phyloP scores from a whole-genome alignment of 2,888 invertebrate species.

The Eretmocerus hayati region DNA sequence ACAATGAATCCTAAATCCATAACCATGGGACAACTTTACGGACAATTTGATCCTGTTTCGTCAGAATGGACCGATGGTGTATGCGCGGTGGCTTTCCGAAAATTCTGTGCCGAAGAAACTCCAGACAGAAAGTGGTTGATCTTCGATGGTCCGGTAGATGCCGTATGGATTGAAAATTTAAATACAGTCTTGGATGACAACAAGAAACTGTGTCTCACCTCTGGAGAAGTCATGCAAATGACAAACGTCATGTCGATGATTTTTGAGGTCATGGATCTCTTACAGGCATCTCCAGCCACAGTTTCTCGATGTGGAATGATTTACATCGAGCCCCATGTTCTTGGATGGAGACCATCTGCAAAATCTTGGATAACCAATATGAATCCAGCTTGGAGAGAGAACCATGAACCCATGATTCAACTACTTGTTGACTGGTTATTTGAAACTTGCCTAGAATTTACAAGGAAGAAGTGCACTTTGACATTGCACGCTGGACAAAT shows the following conservation, averaged over 20 bases:
- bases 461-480: conserved; percentile 62
- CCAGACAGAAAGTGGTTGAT: conserved; percentile 84
- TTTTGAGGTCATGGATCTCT: conserved; percentile 80
- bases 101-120: conserved; percentile 66
- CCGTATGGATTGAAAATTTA: conserved; percentile 87
- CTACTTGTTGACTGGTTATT: conserved; percentile 70
- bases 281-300: conserved; percentile 80
- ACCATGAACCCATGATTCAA: conserved; percentile 55
- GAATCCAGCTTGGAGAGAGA: conserved; percentile 59
- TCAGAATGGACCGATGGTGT: conserved; percentile 90
- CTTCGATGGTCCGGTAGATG: conserved; percentile 86
- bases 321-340: conserved; percentile 75
- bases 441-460: conserved; percentile 66
- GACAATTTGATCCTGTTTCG: conserved; percentile 83
- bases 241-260: conserved; percentile 75
- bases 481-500: conserved; percentile 64
- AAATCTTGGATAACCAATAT: conserved; percentile 70
- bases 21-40: conserved; percentile 87
- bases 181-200: conserved; percentile 84
- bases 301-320: conserved; percentile 88
- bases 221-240: conserved; percentile 83
- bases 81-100: conserved; percentile 71
- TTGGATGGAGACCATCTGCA: conserved; percentile 78
- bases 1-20: conserved; percentile 86
- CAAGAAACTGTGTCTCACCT: conserved; percentile 79